Base-by-base conservation (phyloP, 2,113 vertebrate genomes). In the Rhabdornis inornatus region DNA sequence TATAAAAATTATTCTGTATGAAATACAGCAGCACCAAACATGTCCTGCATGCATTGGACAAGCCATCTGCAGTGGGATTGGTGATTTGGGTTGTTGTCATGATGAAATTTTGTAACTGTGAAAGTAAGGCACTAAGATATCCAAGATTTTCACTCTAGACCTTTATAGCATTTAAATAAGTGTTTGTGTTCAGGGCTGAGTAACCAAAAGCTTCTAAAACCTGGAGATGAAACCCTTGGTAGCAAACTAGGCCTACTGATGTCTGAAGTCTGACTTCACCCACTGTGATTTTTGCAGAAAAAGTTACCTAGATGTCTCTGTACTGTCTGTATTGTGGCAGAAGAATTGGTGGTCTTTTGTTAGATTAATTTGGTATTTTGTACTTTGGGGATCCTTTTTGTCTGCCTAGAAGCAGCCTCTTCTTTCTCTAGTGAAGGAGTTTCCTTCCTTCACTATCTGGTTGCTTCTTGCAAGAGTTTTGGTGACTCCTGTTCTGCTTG, bases 31-130 rank as follows among this genome's bases (percentile, higher is more conserved):
- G 19, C 45, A 12, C 15, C 10, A 76, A 60, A 33, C 9, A 4
- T 6, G 18, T 77, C 53, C 55, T 61, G 15, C 10, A 20, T 0
- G 0, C 7, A 4, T 5, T 68, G 70, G 71, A 74, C 0, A 0
- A 57, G 22, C 3, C 20, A 13, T 87, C 25, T 22, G 55, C 33
- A 42, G 42, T 52, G 74, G 60, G 57, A 83, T 31, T 19, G 57
- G 49, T 55, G 33, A 18, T 47, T 89, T 87, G 81, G 40, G 23
- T 82, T 91, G 33, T 75, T 91, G 14, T 71, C 18, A 10, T 64
- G 31, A n/a, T 84, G 61, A 45, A 87, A 45, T 74, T 75, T 89
- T 11, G 0, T 77, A 49, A 31, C 35, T 35, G 4, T 59, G 47
- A 65, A 87, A 72, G 28, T 8, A 83, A 61, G 37, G 31, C 61